These are phyloP conservation scores for Papilio protenor DNA, from an alignment of 2,888 invertebrate species.

Conservation along the genomic window DNA sequence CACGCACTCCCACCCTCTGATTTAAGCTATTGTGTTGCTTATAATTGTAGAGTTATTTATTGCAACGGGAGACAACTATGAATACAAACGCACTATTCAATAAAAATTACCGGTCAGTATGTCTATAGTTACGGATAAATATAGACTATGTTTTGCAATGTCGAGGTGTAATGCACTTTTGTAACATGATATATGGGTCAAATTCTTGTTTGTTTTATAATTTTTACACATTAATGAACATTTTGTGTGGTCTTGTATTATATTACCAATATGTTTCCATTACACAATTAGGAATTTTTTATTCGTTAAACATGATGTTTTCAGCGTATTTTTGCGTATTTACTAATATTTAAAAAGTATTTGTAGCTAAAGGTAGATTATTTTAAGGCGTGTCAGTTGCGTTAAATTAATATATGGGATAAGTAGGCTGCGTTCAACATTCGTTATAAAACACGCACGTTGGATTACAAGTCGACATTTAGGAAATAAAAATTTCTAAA, in stretches of 20 bases:
- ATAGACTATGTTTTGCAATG: conserved; percentile 11
- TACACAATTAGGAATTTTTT: neutral
- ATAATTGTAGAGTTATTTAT: conserved; percentile 71
- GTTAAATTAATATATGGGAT: neutral
- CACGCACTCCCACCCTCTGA: conserved; percentile 60
- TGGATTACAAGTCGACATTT: conserved; percentile 15
- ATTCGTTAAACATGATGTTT: too few species aligned
- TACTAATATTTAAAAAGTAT: neutral
- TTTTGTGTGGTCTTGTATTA: neutral
- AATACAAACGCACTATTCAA: conserved; percentile 50
- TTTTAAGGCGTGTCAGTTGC: neutral
- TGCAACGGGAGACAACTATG: conserved; percentile 57
- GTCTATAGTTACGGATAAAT: neutral
- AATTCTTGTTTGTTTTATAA: neutral
- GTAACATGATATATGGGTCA: conserved; percentile 1
- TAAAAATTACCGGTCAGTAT: conserved; percentile 42
- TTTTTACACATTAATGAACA: neutral
- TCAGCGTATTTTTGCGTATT: neutral
- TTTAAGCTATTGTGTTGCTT: conserved; percentile 64
- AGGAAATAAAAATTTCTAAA: conserved; percentile 26
- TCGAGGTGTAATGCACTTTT: conserved; percentile 17
- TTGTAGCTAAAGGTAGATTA: neutral
- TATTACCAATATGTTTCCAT: neutral
- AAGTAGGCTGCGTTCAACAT: conserved; percentile 16
- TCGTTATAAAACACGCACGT: conserved; percentile 19